Evolutionary conservation across 2,888 invertebrate genomes (phyloP), one percentile per base, ranked within the genome.

Genomic region (Bombylius major): DNA sequence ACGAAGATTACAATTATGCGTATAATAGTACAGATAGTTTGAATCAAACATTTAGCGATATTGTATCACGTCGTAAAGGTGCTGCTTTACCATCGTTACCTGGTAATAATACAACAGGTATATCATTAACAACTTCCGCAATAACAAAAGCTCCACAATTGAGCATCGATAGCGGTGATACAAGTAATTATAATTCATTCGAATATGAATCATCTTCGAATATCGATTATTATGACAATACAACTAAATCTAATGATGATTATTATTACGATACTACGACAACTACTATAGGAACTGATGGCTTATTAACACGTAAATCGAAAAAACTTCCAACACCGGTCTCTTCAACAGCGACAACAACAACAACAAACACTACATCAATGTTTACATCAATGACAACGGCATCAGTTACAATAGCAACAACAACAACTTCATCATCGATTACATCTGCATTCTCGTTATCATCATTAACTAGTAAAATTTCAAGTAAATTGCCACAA

Each of bases 1-100:
- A 82, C 70, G 82, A 84, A 68, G 81, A 84, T 71, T 83, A 83
- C 68, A 84, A 83, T 70, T 82, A 82, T 70, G 82, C 83, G 70
- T 84, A 84, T 75, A 79, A 79, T 65, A 83, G 83, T 72, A 80
- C 79, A 65, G 84, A 83, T 70, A 83, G 82, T 71, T 70, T 62
- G 63, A 60, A 65, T 64, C 62, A 61, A 48, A 53, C 63, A 63
- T 63, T 56, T n/a, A 54, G 44, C 32, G 60, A 59, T 46, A 36
- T 54, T 36, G 46, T 54, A 34, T 52, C 51, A 13, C 57, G 58
- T 9, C 55, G 62, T 36, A 59, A 59, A 47, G 59, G 60, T 52
- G 61, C 60, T 9, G 58, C 60, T 14, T 39, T 62, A 55, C 61
- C 53, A 63, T 60, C 56, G 62, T 59, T 58, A 62, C 62, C 60